Evolutionary conservation across 2,113 vertebrate species (phyloP).

Genomic region (Melospiza georgiana): DNA sequence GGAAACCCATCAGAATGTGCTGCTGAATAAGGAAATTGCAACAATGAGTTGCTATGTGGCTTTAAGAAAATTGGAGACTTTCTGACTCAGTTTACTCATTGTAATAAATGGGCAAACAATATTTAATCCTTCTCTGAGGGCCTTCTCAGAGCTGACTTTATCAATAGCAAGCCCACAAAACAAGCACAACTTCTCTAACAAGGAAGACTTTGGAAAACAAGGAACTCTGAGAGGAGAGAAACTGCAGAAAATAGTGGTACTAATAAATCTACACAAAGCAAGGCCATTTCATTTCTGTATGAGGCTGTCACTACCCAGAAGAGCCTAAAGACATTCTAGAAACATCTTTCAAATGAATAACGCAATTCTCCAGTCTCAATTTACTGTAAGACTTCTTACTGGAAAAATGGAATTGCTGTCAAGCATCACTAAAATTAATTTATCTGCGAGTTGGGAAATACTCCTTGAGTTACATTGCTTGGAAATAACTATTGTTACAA

Average conservation of each 20-base stretch:
- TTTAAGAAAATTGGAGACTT: background rate
- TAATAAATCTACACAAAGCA: slow-evolving; percentile 30
- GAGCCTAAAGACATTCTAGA: slow-evolving; percentile 47
- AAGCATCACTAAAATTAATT: slow-evolving; percentile 50
- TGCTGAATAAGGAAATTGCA: slow-evolving; percentile 20
- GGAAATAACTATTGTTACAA: slow-evolving; percentile 38
- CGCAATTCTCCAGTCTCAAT: slow-evolving; percentile 27
- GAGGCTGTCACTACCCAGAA: background rate
- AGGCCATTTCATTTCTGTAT: slow-evolving; percentile 14
- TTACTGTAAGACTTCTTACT: slow-evolving; percentile 33
- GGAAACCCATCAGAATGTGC: background rate
- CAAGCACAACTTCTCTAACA: background rate
- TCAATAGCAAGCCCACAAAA: background rate
- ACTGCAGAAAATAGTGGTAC: background rate
- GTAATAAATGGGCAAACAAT: background rate
- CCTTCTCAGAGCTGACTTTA: background rate
- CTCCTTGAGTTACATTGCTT: slow-evolving; percentile 3
- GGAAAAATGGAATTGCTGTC: slow-evolving; percentile 50
- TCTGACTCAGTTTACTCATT: slow-evolving; percentile 44
- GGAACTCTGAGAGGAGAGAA: slow-evolving; percentile 3
- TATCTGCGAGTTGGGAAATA: slow-evolving; percentile 42
- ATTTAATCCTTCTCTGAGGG: background rate
- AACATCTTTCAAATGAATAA: slow-evolving; percentile 57
- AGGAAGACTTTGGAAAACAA: background rate
- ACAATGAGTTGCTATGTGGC: background rate